Evolutionary conservation across 2,888 invertebrate genomes (phyloP).

Genomic region (Pandemis heparana): DNA sequence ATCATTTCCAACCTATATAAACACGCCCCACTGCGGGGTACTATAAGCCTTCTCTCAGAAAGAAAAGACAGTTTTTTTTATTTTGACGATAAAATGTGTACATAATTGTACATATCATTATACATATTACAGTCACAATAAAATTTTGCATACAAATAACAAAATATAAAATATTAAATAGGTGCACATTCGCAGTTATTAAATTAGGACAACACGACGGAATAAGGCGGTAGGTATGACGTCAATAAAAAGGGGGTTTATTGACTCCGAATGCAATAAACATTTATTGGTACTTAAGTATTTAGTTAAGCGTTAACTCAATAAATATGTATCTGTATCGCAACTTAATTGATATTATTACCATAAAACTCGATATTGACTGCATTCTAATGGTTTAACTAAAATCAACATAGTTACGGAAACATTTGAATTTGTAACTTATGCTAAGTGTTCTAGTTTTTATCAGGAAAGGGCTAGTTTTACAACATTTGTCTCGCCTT

Average conservation of each 20-base stretch:
- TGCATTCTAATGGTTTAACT: conserved; percentile 28
- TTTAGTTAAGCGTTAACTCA: conserved; percentile 48
- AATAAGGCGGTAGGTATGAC: conserved; percentile 11
- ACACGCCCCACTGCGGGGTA: too few species aligned
- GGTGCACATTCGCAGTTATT: background rate
- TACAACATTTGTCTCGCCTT: background rate
- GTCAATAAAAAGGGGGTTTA: conserved; percentile 43
- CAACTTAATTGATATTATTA: conserved; percentile 42
- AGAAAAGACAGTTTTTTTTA: too few species aligned
- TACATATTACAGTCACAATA: too few species aligned
- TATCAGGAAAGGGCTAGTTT: conserved; percentile 17
- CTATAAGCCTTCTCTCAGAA: too few species aligned
- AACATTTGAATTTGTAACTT: conserved; percentile 11
- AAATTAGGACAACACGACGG: background rate
- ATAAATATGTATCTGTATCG: conserved; percentile 61
- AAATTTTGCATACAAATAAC: too few species aligned
- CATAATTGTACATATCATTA: too few species aligned
- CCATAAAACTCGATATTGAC: conserved; percentile 19
- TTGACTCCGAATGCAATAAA: conserved; percentile 46
- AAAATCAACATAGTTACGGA: conserved; percentile 14
- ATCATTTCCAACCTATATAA: too few species aligned
- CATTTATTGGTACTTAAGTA: conserved; percentile 31
- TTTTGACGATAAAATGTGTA: too few species aligned
- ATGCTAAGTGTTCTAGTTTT: conserved; percentile 29
- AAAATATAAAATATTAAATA: too few species aligned